phyloP scores from a whole-genome alignment of 2,797 vertebrate genomes.

The Urocyon cinereoargenteus region DNA sequence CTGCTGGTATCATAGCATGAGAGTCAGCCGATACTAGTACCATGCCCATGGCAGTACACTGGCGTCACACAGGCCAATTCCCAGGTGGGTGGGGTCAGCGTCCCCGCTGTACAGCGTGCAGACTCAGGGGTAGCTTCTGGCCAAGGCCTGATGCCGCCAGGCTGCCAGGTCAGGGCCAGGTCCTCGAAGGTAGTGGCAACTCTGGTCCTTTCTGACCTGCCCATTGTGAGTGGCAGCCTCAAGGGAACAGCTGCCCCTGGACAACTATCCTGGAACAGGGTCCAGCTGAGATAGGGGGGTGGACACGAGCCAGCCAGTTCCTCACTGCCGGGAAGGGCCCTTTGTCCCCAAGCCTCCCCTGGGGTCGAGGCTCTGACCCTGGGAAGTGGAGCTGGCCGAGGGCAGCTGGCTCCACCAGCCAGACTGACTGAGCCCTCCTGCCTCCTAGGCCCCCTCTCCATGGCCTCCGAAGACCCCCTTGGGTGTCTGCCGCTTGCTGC shows the following conservation, averaged over 20 bases:
- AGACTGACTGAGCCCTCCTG: background rate
- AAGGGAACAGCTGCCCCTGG: background rate
- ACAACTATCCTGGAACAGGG: background rate
- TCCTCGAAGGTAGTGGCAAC: fast-evolving
- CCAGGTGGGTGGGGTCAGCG: fast-evolving
- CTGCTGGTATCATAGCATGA: no score
- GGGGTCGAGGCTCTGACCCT: background rate
- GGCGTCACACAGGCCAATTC: no score
- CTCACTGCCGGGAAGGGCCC: background rate
- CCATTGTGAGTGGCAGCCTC: fast-evolving
- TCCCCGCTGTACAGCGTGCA: background rate
- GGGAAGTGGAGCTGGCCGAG: background rate
- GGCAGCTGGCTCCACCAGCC: background rate
- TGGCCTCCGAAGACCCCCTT: background rate
- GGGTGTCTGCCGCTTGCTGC: conserved; percentile 33
- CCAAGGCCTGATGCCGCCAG: no score
- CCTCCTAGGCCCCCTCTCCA: background rate
- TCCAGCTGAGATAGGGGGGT: background rate
- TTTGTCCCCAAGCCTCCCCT: background rate
- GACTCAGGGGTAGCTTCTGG: fast-evolving
- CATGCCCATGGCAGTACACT: background rate
- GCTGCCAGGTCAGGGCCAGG: background rate
- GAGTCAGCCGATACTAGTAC: background rate
- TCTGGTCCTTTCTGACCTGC: background rate
- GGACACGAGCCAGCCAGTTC: fast-evolving